Conservation (phyloP, 2,797 vertebrate species). For the Buphagus erythrorhynchus region DNA sequence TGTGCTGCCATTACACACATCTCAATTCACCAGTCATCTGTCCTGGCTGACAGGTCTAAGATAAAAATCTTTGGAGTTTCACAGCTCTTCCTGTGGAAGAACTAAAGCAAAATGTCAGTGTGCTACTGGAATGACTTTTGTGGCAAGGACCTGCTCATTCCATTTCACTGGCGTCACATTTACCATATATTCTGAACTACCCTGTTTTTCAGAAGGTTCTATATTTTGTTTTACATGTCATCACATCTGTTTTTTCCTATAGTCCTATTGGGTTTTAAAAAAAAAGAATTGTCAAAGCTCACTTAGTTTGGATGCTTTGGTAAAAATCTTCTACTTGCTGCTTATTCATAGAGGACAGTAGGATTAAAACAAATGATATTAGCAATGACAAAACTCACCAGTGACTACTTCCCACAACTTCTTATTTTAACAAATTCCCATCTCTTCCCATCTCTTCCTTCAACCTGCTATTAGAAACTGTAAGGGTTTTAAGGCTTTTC, state of each 20-base stretch:
- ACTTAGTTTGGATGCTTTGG: not conserved
- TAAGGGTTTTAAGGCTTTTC: not conserved
- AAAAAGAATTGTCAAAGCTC: not conserved
- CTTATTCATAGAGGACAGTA: not conserved
- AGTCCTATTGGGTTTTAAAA: accelerated
- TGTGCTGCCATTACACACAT: not conserved
- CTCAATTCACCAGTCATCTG: not conserved
- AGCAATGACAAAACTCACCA: not conserved
- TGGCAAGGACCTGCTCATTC: not conserved
- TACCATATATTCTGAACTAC: not conserved
- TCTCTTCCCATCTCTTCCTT: not conserved
- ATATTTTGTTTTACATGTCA: not conserved
- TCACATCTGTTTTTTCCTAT: not conserved
- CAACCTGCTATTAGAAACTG: not conserved
- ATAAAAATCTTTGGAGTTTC: not conserved
- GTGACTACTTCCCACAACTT: not conserved
- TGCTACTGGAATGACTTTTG: not conserved
- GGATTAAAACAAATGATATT: not conserved
- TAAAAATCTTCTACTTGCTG: not conserved
- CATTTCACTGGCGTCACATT: not conserved
- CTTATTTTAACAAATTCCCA: not conserved
- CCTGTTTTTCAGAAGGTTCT: not conserved
- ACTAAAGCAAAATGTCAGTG: not conserved
- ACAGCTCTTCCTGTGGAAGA: not conserved
- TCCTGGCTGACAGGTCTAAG: not conserved